Evolutionary conservation across 2,888 invertebrate species (phyloP).

Genomic region (Caenorhabditis sp.): DNA sequence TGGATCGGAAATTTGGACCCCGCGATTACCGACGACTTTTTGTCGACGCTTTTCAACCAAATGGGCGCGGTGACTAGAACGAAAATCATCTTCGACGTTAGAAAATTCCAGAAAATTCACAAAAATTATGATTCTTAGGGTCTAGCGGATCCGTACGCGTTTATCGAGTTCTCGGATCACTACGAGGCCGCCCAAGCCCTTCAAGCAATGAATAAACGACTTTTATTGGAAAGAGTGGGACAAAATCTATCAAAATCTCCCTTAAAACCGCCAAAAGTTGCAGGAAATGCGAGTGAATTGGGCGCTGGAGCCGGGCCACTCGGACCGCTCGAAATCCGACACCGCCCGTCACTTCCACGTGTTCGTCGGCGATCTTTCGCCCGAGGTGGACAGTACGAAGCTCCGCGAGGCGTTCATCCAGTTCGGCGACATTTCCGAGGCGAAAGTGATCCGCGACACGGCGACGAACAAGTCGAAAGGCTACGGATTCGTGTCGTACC

Average conservation of each 20-base stretch:
- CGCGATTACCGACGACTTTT: conserved; percentile 81
- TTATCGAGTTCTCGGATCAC: conserved; percentile 97
- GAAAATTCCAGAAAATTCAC: conserved; percentile 61
- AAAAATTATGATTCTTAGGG: conserved; percentile 82
- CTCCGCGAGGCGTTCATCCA: conserved; percentile 97
- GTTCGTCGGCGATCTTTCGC: conserved; percentile 98
- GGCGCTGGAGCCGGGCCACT: conserved; percentile 98
- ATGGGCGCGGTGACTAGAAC: conserved; percentile 97
- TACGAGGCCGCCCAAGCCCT: conserved; percentile 95
- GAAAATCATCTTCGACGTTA: conserved; percentile 95
- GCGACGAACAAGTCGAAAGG: conserved; percentile 99
- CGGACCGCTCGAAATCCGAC: conserved; percentile 81
- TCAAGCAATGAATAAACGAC: conserved; percentile 98
- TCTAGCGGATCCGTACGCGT: conserved; percentile 98
- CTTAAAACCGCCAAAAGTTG: conserved; percentile 60
- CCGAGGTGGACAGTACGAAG: conserved; percentile 98
- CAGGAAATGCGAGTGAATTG: conserved; percentile 99
- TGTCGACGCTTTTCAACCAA: conserved; percentile 88
- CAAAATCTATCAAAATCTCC: not conserved
- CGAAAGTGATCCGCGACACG: conserved; percentile 98
- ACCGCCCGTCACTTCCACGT: conserved; percentile 99
- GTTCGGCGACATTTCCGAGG: conserved; percentile 99
- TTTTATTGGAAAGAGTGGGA: conserved; percentile 91
- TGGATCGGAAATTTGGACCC: conserved; percentile 82
- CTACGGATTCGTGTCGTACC: conserved; percentile 99